Evolutionary conservation across 1,140 invertebrate species (phyloP), one percentile per base, ranked within the genome.

Genomic region (Patella vulgata): DNA sequence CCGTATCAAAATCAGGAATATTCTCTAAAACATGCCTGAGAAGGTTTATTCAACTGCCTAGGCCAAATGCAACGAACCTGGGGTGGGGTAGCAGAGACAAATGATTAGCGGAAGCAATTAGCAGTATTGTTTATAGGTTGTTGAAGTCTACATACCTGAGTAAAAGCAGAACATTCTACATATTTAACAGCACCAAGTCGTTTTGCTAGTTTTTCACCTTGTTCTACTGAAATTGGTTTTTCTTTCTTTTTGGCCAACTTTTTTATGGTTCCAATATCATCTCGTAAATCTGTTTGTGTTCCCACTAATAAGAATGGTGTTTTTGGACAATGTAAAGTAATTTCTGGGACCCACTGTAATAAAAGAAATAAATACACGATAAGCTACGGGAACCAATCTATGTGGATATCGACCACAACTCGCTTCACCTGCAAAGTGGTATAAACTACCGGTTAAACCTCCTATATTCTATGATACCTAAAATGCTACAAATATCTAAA

Each of bases 111-210:
- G 3, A 30, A 17, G 4, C 42, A 17, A 19, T 14, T 25, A n/a
- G n/a, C n/a, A n/a, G n/a, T n/a, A n/a, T n/a, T n/a, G n/a, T n/a
- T n/a, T n/a, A n/a, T n/a, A n/a, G n/a, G 48, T 50, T 53, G n/a
- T n/a, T n/a, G n/a, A n/a, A n/a, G n/a, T n/a, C n/a, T n/a, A n/a
- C n/a, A n/a, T n/a, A 77, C 75, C 73, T 75, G 73, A 64, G 75
- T 77, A 40, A 77, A 61, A 46, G 75, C 75, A 48, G 96, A 99
- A 85, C 98, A 99, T 86, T 99, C 97, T 3, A 99, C 97, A 86
- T 99, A 99, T 90, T 99, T 99, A 1, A 99, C 97, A 52, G 97
- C 97, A 86, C 96, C 97, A 71, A 99, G 87, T 89, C 99, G 97
- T 84, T 97, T 96, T n/a, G 97, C 96, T 69, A 99, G 87, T 86